These are phyloP conservation scores for Lepidocyrtoides sp. DNA, from an alignment of 2,888 invertebrate genomes.

Conservation along the genomic window DNA sequence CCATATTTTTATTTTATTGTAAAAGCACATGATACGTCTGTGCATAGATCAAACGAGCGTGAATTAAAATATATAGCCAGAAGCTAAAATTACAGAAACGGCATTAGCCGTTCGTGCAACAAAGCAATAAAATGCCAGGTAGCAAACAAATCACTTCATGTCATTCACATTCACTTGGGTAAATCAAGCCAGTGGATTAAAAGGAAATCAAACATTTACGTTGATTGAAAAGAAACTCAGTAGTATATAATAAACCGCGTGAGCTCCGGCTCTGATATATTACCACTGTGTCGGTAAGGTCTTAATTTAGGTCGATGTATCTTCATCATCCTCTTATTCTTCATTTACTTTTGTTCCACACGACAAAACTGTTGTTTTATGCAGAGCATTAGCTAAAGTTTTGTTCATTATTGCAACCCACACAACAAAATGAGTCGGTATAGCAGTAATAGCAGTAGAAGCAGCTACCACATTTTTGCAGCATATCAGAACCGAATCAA, in stretches of 20 bases:
- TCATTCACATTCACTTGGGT: slow-evolving; percentile 1
- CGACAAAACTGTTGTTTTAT: too few relatives aligned
- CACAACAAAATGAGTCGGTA: too few relatives aligned
- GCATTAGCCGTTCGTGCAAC: slow-evolving; percentile 33
- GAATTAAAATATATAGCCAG: neutral
- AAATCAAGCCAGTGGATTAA: slow-evolving; percentile 12
- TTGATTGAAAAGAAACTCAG: slow-evolving; percentile 6
- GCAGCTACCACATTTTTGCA: too few relatives aligned
- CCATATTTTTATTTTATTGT: neutral
- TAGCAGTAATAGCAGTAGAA: too few relatives aligned
- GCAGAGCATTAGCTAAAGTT: too few relatives aligned
- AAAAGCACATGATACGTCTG: neutral
- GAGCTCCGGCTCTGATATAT: neutral
- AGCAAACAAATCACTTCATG: slow-evolving; percentile 32
- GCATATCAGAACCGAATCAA: too few relatives aligned
- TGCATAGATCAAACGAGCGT: neutral
- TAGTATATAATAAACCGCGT: neutral
- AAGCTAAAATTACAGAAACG: slow-evolving; percentile 38
- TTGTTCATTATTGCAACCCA: too few relatives aligned
- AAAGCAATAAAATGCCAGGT: slow-evolving; percentile 2
- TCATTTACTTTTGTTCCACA: slow-evolving; percentile 40
- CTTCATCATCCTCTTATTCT: slow-evolving; percentile 19
- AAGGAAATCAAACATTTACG: slow-evolving; percentile 34
- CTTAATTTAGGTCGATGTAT: slow-evolving; percentile 35
- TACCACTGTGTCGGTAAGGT: neutral